Evolutionary conservation across 2,888 invertebrate genomes (phyloP).

Genomic region (Eupithecia pulchellata): DNA sequence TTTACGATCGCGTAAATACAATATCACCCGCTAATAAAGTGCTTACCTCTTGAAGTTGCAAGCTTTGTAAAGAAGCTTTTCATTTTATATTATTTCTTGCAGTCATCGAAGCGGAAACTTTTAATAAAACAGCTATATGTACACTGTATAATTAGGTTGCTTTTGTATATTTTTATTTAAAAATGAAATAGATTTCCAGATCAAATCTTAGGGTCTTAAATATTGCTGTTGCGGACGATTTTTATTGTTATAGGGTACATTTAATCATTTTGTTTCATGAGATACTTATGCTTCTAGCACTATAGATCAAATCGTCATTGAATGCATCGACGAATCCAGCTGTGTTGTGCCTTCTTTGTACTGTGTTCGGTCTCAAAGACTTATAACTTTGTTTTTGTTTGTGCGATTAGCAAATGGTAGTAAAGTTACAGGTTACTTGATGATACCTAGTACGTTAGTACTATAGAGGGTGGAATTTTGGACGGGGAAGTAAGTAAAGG

Average conservation of each 20-base stretch:
- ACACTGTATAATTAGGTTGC: neutral
- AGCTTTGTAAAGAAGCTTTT: neutral
- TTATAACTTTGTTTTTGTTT: neutral
- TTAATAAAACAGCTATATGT: neutral
- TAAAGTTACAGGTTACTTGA: neutral
- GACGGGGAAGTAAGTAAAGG: too few species aligned
- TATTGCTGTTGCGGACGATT: neutral
- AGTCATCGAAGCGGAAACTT: neutral
- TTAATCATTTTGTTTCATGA: neutral
- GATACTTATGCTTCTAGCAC: neutral
- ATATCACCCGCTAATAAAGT: constrained; percentile 15
- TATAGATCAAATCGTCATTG: neutral
- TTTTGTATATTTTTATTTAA: neutral
- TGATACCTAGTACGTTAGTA: too few species aligned
- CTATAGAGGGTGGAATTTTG: too few species aligned
- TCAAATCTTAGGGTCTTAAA: neutral
- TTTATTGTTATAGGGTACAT: neutral
- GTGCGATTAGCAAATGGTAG: neutral
- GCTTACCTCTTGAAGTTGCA: constrained; percentile 5
- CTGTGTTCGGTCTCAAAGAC: neutral
- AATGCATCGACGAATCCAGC: neutral
- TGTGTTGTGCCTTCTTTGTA: neutral
- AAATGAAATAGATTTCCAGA: neutral
- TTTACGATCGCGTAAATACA: constrained; percentile 31
- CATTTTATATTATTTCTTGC: neutral